Conservation (phyloP, 2,113 vertebrate species). For the Rhinolophus sinicus region DNA sequence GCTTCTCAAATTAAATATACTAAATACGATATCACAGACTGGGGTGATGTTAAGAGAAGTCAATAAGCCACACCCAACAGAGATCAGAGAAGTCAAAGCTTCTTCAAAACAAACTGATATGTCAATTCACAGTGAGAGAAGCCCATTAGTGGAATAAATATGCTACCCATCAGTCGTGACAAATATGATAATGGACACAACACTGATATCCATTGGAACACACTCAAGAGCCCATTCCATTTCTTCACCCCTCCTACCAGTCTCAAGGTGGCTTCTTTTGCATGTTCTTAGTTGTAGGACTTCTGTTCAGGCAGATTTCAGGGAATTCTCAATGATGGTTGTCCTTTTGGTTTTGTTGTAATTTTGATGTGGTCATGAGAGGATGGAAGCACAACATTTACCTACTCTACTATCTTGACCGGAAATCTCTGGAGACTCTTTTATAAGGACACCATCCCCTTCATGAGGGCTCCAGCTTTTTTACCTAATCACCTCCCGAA, state of each 20-base stretch:
- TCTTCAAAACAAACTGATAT: slow-evolving; percentile 16
- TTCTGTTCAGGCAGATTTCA: too few species aligned
- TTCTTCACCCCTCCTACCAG: not conserved
- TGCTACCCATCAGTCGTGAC: not conserved
- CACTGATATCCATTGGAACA: not conserved
- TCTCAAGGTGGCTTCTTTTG: too few species aligned
- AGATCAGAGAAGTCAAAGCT: not conserved
- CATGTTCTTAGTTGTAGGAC: too few species aligned
- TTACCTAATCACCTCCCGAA: not conserved
- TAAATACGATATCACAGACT: not conserved
- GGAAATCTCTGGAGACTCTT: too few species aligned
- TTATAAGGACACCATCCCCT: too few species aligned
- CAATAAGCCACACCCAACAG: not conserved
- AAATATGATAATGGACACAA: not conserved
- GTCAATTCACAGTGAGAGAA: not conserved
- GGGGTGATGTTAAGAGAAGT: not conserved
- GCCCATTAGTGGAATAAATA: not conserved
- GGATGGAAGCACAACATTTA: too few species aligned
- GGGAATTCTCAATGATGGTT: too few species aligned
- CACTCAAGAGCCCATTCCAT: not conserved
- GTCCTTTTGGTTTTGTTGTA: too few species aligned
- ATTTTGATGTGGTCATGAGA: too few species aligned
- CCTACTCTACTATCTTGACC: too few species aligned
- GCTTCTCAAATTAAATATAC: slow-evolving; percentile 13
- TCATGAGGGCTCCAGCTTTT: not conserved